These are phyloP conservation scores for Cyprinodon tularosa DNA, from an alignment of 2,113 vertebrate genomes.

Conservation along the genomic window DNA sequence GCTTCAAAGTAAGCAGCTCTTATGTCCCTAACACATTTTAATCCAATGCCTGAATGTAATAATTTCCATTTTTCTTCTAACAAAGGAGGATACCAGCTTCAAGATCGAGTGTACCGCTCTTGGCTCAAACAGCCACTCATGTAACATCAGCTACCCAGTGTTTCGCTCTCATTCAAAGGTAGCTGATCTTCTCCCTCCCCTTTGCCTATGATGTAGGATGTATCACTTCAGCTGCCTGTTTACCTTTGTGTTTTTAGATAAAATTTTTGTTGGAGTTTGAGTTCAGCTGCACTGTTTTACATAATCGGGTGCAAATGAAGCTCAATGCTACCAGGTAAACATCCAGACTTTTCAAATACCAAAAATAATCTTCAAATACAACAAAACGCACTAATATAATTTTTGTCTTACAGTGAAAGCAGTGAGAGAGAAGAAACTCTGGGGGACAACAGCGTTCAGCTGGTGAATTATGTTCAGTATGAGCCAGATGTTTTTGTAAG, in stretches of 20 bases:
- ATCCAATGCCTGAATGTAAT: neutral
- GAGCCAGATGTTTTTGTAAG: slow-evolving; percentile 88
- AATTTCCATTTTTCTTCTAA: neutral
- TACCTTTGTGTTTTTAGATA: slow-evolving; percentile 75
- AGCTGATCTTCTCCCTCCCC: slow-evolving; percentile 14
- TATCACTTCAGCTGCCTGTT: slow-evolving; percentile 17
- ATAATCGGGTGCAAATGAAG: slow-evolving; percentile 81
- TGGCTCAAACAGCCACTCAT: slow-evolving; percentile 78
- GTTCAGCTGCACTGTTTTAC: slow-evolving; percentile 88
- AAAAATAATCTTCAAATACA: neutral
- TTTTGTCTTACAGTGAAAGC: slow-evolving; percentile 82
- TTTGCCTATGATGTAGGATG: slow-evolving; percentile 23
- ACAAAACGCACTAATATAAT: neutral
- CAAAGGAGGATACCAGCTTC: slow-evolving; percentile 80
- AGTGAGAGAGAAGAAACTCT: slow-evolving; percentile 81
- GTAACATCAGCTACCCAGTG: slow-evolving; percentile 89
- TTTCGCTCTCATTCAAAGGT: slow-evolving; percentile 89
- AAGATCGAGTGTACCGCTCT: slow-evolving; percentile 88
- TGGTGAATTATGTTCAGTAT: slow-evolving; percentile 83
- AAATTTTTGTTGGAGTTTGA: slow-evolving; percentile 91
- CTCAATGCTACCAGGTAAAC: slow-evolving; percentile 85
- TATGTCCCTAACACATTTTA: neutral
- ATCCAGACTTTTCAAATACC: neutral
- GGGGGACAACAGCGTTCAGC: slow-evolving; percentile 82
- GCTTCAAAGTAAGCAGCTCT: slow-evolving; percentile 77